phyloP scores from a whole-genome alignment of 2,888 invertebrate genomes.

The Polydrusus cervinus region DNA sequence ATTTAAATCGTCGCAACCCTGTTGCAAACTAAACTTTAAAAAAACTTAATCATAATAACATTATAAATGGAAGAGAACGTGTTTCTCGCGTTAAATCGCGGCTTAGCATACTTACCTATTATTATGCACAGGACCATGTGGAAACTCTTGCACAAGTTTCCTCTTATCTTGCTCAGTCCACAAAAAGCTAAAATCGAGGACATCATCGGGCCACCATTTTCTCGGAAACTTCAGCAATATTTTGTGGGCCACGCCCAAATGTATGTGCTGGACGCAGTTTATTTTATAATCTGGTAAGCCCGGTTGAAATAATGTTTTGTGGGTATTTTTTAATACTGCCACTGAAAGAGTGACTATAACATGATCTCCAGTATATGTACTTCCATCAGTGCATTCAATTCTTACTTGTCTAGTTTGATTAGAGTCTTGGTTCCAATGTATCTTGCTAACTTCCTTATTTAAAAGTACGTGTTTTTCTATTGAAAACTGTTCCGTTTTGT shows the following conservation, averaged over 20 bases:
- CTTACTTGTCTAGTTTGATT: constrained; percentile 64
- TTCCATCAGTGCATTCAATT: constrained; percentile 74
- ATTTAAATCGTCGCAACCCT: no score
- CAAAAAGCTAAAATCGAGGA: constrained; percentile 74
- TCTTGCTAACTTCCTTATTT: constrained; percentile 67
- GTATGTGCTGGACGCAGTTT: constrained; percentile 74
- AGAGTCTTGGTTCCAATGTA: constrained; percentile 65
- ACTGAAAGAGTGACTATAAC: constrained; percentile 81
- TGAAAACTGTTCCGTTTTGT: constrained; percentile 57
- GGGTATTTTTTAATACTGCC: constrained; percentile 78
- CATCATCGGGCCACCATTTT: constrained; percentile 78
- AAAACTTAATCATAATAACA: no score
- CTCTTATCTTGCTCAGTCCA: constrained; percentile 74
- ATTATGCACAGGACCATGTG: constrained; percentile 59
- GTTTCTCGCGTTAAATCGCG: background rate
- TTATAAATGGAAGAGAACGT: background rate
- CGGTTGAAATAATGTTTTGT: constrained; percentile 74
- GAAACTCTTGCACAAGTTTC: constrained; percentile 63
- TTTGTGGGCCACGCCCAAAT: constrained; percentile 81
- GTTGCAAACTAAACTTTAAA: no score
- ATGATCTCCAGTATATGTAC: constrained; percentile 74
- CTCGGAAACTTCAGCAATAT: constrained; percentile 78
- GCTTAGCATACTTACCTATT: constrained; percentile 27
- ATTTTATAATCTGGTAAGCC: constrained; percentile 74
- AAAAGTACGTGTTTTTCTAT: constrained; percentile 65